Base-by-base conservation (phyloP, 2,113 vertebrate species). In the Nesogale talazaci region DNA sequence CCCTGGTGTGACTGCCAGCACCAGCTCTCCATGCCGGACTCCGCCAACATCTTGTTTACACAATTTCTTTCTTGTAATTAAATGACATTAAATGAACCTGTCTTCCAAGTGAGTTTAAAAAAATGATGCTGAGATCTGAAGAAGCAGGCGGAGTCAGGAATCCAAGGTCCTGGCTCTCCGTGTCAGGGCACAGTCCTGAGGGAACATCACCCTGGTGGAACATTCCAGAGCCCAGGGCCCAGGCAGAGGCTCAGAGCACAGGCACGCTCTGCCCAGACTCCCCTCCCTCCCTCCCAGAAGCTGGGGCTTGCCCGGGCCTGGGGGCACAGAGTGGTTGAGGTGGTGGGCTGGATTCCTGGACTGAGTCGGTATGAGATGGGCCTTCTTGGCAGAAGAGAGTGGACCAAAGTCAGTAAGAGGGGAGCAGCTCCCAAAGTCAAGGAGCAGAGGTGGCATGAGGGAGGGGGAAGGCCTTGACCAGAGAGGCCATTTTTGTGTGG, bases 51-150 rank as follows among this genome's bases (percentile, higher is more conserved):
- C 46, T 86, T 83, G 69, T 92, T 88, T 80, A 76, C 19, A 57
- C 25, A 78, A 31, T 40, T 91, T 85, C 29, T 69, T 72, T 52
- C 70, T 11, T 84, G 10, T 52, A 10, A 96, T 96, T 97, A 96
- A 96, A 96, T 65, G 23, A 15, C 61, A 22, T 78, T 74, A 57
- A 91, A 34, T 52, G 4, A 16, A 72, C 34, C 36, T 78, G 63
- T 85, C 34, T 31, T 76, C 77, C 46, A n/a, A 85, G 42, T 93
- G 76, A 86, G 70, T 92, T 20, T 69, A 12, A 9, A 70, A 82
- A 59, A 52, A 61, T 61, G 46, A 52, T 29, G 90, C n/a, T 31
- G 38, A 14, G 5, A 56, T 91, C n/a, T 27, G 38, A 34, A 56
- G 82, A 82, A 52, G 46, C 46, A 9, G 46, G 14, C 5, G 46